phyloP scores from a whole-genome alignment of 2,888 invertebrate species.

The Lysandra bellargus region DNA sequence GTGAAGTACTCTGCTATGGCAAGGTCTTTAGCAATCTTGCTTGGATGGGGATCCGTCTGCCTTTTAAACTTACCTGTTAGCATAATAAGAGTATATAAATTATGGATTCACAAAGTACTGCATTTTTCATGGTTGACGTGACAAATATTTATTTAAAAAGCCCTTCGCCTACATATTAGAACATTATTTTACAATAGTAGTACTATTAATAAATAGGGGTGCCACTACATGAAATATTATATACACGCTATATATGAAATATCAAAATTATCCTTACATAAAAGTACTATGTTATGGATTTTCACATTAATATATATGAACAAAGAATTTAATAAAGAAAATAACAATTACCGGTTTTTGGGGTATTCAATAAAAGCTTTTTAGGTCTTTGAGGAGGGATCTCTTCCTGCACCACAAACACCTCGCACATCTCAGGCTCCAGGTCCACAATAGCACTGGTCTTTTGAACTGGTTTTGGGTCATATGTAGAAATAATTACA shows the following conservation, averaged over 20 bases:
- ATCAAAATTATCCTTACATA: neutral
- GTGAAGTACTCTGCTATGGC: neutral
- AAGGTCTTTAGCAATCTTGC: too few relatives aligned
- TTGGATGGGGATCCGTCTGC: too few relatives aligned
- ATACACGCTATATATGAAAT: neutral
- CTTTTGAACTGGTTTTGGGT: neutral
- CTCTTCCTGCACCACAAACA: neutral
- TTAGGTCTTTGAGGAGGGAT: neutral
- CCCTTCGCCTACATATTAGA: too few relatives aligned
- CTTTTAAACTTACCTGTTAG: too few relatives aligned
- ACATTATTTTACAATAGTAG: neutral
- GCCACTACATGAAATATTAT: neutral
- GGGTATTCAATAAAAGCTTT: neutral
- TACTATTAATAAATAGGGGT: too few relatives aligned
- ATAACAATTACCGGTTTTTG: neutral
- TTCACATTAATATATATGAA: too few relatives aligned
- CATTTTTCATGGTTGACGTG: too few relatives aligned
- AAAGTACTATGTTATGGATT: too few relatives aligned
- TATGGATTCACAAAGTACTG: too few relatives aligned
- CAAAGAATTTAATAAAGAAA: neutral
- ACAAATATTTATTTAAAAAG: too few relatives aligned
- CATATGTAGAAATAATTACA: neutral
- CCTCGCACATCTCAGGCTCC: neutral
- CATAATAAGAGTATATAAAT: too few relatives aligned
- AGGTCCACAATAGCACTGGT: neutral